A percentile compares a stretch with the other conserved stretches of the same genome.
These are phyloP conservation scores for Pycnomerus fuliginosus DNA, from an alignment of 2,888 invertebrate genomes.

Conservation along the genomic window DNA sequence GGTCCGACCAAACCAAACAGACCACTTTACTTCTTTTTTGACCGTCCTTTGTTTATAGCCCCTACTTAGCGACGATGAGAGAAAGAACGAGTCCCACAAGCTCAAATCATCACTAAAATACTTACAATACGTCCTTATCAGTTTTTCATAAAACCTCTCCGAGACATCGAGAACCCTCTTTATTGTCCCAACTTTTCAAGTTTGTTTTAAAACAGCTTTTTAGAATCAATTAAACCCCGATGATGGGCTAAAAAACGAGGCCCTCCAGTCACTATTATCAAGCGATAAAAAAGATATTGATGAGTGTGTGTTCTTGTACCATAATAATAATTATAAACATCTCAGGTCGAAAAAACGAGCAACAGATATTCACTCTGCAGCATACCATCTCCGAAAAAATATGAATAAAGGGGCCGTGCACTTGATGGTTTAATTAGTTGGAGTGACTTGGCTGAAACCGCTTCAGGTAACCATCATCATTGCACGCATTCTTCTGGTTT, in stretches of 20 bases:
- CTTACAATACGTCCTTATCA: constrained; percentile 1
- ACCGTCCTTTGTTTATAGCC: constrained; percentile 37
- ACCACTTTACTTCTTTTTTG: constrained; percentile 35
- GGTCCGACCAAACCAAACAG: constrained; percentile 38
- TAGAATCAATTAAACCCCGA: constrained; percentile 10
- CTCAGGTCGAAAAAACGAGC: constrained; percentile 31
- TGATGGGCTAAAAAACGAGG: constrained; percentile 3
- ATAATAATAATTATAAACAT: constrained; percentile 37
- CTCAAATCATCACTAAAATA: constrained; percentile 11
- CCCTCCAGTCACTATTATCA: constrained; percentile 13
- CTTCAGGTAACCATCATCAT: too few relatives aligned
- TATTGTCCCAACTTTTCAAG: too few relatives aligned
- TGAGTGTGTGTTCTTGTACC: constrained; percentile 35
- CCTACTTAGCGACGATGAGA: constrained; percentile 35
- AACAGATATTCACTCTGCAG: constrained; percentile 30
- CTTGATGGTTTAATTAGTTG: constrained; percentile 25
- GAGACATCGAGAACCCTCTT: too few relatives aligned
- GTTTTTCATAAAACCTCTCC: neutral
- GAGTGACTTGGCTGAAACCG: too few relatives aligned
- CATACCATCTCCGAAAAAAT: constrained; percentile 27
- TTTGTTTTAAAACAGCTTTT: constrained; percentile 1
- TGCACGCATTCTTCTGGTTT: too few relatives aligned
- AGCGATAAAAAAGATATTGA: constrained; percentile 32
- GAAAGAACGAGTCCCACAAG: constrained; percentile 22
- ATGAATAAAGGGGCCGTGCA: constrained; percentile 27